These are phyloP conservation scores for Spodoptera exigua DNA, from an alignment of 2,888 invertebrate genomes.

Conservation along the genomic window DNA sequence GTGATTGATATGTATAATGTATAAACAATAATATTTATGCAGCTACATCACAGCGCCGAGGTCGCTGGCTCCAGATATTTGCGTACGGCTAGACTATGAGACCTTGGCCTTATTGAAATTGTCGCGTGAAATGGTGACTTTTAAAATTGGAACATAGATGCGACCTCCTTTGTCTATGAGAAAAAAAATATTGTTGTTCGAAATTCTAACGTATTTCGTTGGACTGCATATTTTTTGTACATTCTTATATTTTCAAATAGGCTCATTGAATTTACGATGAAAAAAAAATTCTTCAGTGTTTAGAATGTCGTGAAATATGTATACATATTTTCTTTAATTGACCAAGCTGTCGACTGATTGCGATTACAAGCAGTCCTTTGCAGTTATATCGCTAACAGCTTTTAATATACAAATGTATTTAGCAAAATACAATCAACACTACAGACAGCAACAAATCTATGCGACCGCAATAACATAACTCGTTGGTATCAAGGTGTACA, in stretches of 20 bases:
- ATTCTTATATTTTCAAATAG: neutral
- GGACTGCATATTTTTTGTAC: constrained; percentile 4
- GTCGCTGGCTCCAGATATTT: constrained; percentile 51
- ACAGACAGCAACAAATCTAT: constrained; percentile 39
- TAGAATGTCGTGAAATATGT: neutral
- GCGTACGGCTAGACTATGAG: constrained; percentile 42
- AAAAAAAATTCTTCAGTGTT: neutral
- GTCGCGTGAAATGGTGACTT: constrained; percentile 47
- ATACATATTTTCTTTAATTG: neutral
- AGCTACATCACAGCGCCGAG: constrained; percentile 39
- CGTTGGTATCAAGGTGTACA: constrained; percentile 62
- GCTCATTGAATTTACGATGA: neutral
- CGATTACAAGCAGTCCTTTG: constrained; percentile 14
- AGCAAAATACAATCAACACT: constrained; percentile 38
- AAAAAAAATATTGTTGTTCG: neutral
- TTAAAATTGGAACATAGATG: constrained; percentile 43
- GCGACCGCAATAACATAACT: constrained; percentile 55
- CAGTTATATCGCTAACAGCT: constrained; percentile 16
- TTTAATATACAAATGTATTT: constrained; percentile 31
- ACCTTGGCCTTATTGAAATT: constrained; percentile 55
- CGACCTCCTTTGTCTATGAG: constrained; percentile 29
- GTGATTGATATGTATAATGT: constrained; percentile 42
- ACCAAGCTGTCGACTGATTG: neutral
- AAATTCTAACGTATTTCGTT: neutral
- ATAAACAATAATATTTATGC: constrained; percentile 3